phyloP scores from a whole-genome alignment of 1,140 invertebrate genomes.

The Drosophila sulfurigaster region DNA sequence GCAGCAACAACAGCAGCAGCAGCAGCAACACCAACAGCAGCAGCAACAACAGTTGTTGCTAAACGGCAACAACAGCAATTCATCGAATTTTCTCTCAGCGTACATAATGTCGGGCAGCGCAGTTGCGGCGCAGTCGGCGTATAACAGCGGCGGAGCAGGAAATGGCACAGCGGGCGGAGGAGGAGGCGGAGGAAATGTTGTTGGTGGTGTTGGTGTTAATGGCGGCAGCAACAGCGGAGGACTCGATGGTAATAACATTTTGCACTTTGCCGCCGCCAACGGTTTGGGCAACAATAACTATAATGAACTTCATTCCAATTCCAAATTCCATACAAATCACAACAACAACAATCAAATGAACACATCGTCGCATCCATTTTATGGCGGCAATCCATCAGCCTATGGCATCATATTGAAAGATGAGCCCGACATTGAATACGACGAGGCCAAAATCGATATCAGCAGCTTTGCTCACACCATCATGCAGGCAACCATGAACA shows the following conservation, averaged over 20 bases:
- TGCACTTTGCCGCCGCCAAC: slow-evolving; percentile 55
- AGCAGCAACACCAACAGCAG: slow-evolving; percentile 1
- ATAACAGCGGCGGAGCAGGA: slow-evolving; percentile 7
- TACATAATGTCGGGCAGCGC: slow-evolving; percentile 74
- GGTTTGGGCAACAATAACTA: slow-evolving; percentile 39
- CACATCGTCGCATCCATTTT: slow-evolving; percentile 88
- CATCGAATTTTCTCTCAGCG: slow-evolving; percentile 87
- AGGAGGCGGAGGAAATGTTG: slow-evolving; percentile 8
- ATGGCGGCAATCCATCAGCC: slow-evolving; percentile 90
- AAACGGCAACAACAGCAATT: too few species aligned
- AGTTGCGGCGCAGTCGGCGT: background rate
- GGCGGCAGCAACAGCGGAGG: too few species aligned
- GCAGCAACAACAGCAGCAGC: too few species aligned
- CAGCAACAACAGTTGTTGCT: slow-evolving; percentile 81
- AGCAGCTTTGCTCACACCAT: slow-evolving; percentile 85
- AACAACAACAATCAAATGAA: background rate
- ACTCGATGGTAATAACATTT: slow-evolving; percentile 75
- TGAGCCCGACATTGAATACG: slow-evolving; percentile 91
- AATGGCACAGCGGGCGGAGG: slow-evolving; percentile 19
- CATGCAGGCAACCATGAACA: slow-evolving; percentile 85
- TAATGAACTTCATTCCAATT: slow-evolving; percentile 75
- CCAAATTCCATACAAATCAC: slow-evolving; percentile 80
- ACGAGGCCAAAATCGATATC: slow-evolving; percentile 89
- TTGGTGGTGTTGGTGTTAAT: slow-evolving; percentile 1
- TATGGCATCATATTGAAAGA: slow-evolving; percentile 92